Base-by-base conservation (phyloP, 92 coral and sea anemone genomes). In the Phymanthus crucifer region DNA sequence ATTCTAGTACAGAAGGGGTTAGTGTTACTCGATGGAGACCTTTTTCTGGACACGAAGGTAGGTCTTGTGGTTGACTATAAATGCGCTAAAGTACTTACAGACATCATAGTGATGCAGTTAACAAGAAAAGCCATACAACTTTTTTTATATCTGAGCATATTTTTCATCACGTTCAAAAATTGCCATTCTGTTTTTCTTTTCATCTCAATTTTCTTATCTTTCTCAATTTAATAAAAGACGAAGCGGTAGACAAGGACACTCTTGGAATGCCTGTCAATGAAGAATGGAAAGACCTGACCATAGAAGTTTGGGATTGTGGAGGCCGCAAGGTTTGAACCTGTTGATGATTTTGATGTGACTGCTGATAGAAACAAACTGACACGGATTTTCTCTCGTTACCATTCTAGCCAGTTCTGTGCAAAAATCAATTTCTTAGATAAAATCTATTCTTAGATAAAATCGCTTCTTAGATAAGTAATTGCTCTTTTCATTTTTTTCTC, bases 291-390 rank as follows among this genome's bases (percentile, higher is more conserved):
- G 88, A 91, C 40, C 83, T 92, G 18, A 87, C 94, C 48, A 86
- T 95, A 58, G 91, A 91, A 75, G 81, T 95, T 71, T 95, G 97
- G 97, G 99, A 95, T 72, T 89, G 93, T 77, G 97, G 99, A 48
- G 99, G 99, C 16, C 81, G 94, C 78, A 75, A 89, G 87, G 99
- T 94, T 81, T 35, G 73, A 74, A 67, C 11, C 21, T 17, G 6
- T 40, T 31, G 10, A 43, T 43, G 48, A n/a, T n/a, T n/a, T n/a
- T 43, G 10, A 43, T 43, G n/a, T n/a, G n/a, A n/a, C n/a, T n/a
- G n/a, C n/a, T n/a, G n/a, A n/a, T n/a, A n/a, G n/a, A n/a, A n/a
- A n/a, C n/a, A n/a, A n/a, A n/a, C n/a, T n/a, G n/a, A n/a, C n/a
- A n/a, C n/a, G n/a, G n/a, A n/a, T n/a, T n/a, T n/a, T n/a, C 5